A percentile compares a stretch with the other conserved stretches of the same genome.
Evolutionary conservation across 2,113 vertebrate genomes (phyloP).

Genomic region (Cichladusa arquata): DNA sequence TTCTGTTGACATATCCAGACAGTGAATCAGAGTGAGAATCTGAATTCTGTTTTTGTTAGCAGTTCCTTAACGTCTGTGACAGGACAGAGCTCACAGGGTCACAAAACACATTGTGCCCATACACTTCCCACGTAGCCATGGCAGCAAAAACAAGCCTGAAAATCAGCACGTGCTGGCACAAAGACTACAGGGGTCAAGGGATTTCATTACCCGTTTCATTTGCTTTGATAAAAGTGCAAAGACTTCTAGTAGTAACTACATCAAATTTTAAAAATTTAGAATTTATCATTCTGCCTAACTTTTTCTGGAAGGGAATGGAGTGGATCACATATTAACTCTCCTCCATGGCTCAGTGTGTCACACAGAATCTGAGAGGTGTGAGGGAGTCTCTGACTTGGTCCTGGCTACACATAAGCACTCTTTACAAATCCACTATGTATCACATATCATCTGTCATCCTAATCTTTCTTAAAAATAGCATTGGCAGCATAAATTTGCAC

Average conservation of each 20-base stretch:
- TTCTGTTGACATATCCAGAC: not conserved
- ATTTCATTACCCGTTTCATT: not conserved
- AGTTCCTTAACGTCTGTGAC: not conserved
- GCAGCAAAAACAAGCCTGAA: not conserved
- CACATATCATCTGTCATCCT: not conserved
- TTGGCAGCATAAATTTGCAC: not conserved
- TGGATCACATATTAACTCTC: not conserved
- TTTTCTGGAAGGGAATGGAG: not conserved
- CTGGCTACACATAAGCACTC: not conserved
- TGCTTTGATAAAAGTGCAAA: not conserved
- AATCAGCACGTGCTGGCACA: not conserved
- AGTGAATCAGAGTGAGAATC: not conserved
- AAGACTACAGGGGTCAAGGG: not conserved
- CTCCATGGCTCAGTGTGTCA: not conserved
- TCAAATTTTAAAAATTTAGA: not conserved
- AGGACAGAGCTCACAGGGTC: not conserved
- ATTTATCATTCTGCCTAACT: not conserved
- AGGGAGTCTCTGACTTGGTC: not conserved
- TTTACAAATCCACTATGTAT: not conserved
- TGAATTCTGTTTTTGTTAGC: not conserved
- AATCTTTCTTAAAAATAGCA: not conserved
- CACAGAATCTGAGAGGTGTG: not conserved
- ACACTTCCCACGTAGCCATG: rapidly evolving
- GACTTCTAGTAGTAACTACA: not conserved
- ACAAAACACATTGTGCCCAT: not conserved